Evolutionary conservation across 2,113 vertebrate genomes (phyloP), one percentile per base, ranked within the genome.

Genomic region (Megalops atlanticus): DNA sequence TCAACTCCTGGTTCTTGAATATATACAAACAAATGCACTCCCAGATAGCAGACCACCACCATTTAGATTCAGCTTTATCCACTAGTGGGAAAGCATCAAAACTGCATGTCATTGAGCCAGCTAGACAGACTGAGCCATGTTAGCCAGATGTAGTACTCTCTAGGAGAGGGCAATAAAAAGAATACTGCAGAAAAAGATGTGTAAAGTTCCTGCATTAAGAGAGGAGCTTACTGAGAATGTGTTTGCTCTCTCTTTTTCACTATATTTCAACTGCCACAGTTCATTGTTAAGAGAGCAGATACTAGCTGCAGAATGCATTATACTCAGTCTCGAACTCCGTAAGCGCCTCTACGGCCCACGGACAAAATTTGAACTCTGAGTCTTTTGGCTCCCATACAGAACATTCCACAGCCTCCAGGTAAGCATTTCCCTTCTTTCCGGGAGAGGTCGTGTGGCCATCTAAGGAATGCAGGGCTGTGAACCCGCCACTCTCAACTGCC

Each of bases 391-490:
- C 39, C 68, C 11, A 14, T 70, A 74, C 64, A 78, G 54, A 64
- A 82, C 81, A 80, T 85, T 82, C 81, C 81, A 77, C 39, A 76
- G 78, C 58, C 12, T 49, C n/a, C 47, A 77, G 74, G 58, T 77
- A 82, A 71, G 18, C 69, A 36, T 74, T 74, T 81, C 70, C 52
- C 33, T 3, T 43, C 47, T 71, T 76, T n/a, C 70, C n/a, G 24
- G 79, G 47, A 35, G 49, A 73, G 52, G 71, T 39, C 54, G 36
- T 16, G 12, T 38, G 0, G 47, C 1, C 6, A 58, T 43, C 54
- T 18, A 39, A 39, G 41, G 41, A 38, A 79, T n/a, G 39, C 71
- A 33, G 49, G n/a, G 54, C 73, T 10, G 5, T 43, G 27, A 41
- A 27, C 5, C 4, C 35, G 47, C 11, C n/a, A 31, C 49, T 40